A percentile compares a stretch with the other conserved stretches of the same genome.
Evolutionary conservation across 2,113 vertebrate species (phyloP).

Genomic region (Mellivora capensis): DNA sequence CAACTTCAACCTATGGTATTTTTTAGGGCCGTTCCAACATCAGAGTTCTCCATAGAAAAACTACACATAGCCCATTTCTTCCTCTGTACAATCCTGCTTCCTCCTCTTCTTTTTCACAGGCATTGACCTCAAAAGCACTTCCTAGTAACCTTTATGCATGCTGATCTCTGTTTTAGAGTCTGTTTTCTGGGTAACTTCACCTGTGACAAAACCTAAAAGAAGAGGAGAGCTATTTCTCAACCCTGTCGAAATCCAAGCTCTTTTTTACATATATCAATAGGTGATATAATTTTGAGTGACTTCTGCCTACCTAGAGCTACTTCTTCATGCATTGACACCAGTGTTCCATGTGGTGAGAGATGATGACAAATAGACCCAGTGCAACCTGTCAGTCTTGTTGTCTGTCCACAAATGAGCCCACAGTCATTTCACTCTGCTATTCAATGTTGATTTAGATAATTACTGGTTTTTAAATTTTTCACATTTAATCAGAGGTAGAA

Average conservation of each 20-base stretch:
- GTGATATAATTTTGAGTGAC: neutral
- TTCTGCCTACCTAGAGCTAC: neutral
- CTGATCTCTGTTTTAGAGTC: neutral
- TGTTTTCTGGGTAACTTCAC: neutral
- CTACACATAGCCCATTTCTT: neutral
- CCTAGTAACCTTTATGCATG: neutral
- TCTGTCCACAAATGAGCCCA: neutral
- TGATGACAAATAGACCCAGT: neutral
- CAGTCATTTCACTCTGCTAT: neutral
- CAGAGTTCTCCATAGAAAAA: neutral
- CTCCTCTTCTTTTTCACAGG: neutral
- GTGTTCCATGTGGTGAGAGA: neutral
- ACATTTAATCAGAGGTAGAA: slow-evolving; percentile 8
- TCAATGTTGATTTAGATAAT: neutral
- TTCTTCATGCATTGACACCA: neutral
- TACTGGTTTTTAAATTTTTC: neutral
- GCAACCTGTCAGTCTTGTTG: neutral
- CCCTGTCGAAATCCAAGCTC: neutral
- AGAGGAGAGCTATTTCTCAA: neutral
- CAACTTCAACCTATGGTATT: neutral
- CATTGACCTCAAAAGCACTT: neutral
- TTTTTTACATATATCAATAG: neutral
- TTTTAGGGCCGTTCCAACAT: neutral
- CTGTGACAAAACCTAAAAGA: neutral
- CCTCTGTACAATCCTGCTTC: neutral